Evolutionary conservation across 1,140 invertebrate species (phyloP).

Genomic region (Pseudomyrmex sp.): DNA sequence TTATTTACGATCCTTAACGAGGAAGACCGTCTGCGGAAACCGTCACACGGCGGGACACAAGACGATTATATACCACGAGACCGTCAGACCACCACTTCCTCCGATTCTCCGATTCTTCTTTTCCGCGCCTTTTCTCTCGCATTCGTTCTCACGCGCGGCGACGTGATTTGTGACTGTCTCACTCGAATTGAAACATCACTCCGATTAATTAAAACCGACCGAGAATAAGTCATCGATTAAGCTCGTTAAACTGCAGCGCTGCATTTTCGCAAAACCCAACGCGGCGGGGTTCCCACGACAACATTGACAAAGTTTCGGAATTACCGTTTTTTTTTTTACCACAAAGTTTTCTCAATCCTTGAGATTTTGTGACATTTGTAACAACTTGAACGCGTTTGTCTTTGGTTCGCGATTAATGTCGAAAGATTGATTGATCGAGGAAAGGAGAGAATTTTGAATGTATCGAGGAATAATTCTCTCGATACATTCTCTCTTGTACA

Average conservation of each 20-base stretch:
- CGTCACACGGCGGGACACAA: slow-evolving; percentile 29
- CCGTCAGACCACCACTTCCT: neutral
- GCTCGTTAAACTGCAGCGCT: slow-evolving; percentile 49
- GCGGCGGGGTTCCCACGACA: neutral
- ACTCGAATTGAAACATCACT: slow-evolving; percentile 60
- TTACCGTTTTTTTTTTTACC: slow-evolving; percentile 12
- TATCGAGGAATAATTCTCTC: neutral
- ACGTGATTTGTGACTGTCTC: slow-evolving; percentile 41
- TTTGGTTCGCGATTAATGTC: neutral
- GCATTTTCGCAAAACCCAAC: slow-evolving; percentile 21
- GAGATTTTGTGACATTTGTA: slow-evolving; percentile 2
- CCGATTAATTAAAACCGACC: slow-evolving; percentile 63
- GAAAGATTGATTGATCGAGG: neutral
- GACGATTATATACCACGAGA: slow-evolving; percentile 24
- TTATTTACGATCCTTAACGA: slow-evolving; percentile 73
- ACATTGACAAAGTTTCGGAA: slow-evolving; percentile 45
- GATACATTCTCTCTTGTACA: too few relatives aligned
- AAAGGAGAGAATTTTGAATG: slow-evolving; percentile 4
- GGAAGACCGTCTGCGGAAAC: slow-evolving; percentile 40
- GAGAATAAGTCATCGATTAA: slow-evolving; percentile 32
- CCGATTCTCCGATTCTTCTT: slow-evolving; percentile 24
- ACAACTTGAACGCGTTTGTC: neutral
- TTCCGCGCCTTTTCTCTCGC: too few relatives aligned
- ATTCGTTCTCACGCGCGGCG: neutral
- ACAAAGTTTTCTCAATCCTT: neutral